Evolutionary conservation across 2,888 invertebrate genomes (phyloP), one percentile per base, ranked within the genome.

Genomic region (Orchesella flavescens): DNA sequence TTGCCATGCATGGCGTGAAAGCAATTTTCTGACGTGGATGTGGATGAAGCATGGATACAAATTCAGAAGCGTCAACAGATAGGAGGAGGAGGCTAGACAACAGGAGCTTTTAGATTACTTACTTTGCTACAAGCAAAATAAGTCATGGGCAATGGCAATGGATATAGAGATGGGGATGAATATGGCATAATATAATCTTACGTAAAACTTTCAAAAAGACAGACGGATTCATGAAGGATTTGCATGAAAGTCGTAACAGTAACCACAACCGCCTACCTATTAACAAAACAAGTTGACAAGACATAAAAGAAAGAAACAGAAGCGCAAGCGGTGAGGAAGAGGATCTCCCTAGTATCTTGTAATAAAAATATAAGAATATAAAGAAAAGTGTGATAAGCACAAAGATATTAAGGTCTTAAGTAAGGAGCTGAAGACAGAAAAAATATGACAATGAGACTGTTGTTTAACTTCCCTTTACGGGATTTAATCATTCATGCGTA

Each of bases 1-100:
- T 69, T 69, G 57, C 44, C 44, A 73, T 61, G 73, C 73, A 61
- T 44, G 44, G 73, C 73, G 61, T 73, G 73, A 73, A 73, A 61
- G 19, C 19, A 73, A 61, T 73, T 73, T 73, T 57, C 55, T 12
- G 55, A 55, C 1, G 72, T 21, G 24, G 63, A 24, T 7, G 72
- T 21, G 24, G 63, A 24, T 7, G 23, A 19, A 43, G 61, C 61
- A 49, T 21, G 19, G 13, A 53, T n/a, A 53, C 69, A 61, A 4
- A 53, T n/a, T 69, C 69, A 61, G 61, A 59, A 61, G 59, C 57
- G 72, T 57, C 72, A 19, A 57, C 72, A 72, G 72, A 53, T 57
- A 43, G 44, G 44, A n/a, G n/a, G n/a, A n/a, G n/a, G n/a, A n/a
- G n/a, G n/a, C n/a, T 44, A 68, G n/a, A n/a, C 24, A 68, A 44